Base-by-base conservation (phyloP, 2,113 vertebrate species). In the Channa maculata region DNA sequence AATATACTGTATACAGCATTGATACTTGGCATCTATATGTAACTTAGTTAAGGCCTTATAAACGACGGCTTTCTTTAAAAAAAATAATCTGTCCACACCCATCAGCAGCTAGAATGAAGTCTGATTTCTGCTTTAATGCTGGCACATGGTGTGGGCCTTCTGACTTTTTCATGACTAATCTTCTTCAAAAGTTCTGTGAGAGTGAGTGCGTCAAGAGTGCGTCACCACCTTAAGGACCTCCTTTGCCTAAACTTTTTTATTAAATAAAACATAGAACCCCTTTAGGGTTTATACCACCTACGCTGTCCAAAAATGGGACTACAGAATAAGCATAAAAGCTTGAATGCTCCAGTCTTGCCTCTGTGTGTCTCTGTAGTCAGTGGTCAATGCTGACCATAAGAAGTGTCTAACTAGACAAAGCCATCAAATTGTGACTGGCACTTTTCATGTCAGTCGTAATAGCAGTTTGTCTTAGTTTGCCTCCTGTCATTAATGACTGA, bases 201-300 rank as follows among this genome's bases (percentile, higher is more conserved):
- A 24, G 24, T 1, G 24, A 24, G 24, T 24, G 24, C 24, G 24
- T 82, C 60, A 81, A 74, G 52, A 72, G 34, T 69, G 55, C 12
- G 54, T 80, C 80, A 71, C 57, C 8, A 60, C 69, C 76, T 67
- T 58, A 0, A 58, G 65, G 77, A 69, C 43, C 54, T 80, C 77
- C 61, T 63, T 77, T 41, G 39, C 60, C 71, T 78, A 0, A 37
- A 81, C 66, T 71, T 79, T 84, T 66, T 68, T 74, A 64, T 75
- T 91, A 74, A 89, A 91, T 89, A 80, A 91, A 85, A 83, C 73
- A 88, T 75, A 39, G 36, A 75, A 36, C 34, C 49, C 83, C 67
- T 51, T 2, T 52, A 65, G 82, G 70, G 64, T 78, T 71, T 65
- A 49, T 11, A 50, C 62, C 65, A 67, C 71, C 75, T 58, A 82